Evolutionary conservation across 2,113 vertebrate genomes (phyloP).

Genomic region (Ivindomyrus marchei): DNA sequence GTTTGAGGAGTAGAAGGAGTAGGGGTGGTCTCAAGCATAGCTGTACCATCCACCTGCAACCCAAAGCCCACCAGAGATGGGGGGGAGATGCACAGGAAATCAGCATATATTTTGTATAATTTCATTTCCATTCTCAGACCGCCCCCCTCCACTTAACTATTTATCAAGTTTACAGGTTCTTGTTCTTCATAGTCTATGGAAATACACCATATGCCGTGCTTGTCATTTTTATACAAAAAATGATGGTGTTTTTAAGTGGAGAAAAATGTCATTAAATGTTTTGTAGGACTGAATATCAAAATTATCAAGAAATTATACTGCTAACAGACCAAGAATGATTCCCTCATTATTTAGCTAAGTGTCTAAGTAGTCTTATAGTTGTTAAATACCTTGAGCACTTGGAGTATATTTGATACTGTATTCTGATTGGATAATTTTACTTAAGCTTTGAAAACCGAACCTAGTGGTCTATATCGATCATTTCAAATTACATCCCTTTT

Average conservation of each 20-base stretch:
- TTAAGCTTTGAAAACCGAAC: neutral
- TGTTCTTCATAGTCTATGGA: neutral
- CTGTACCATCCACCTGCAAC: neutral
- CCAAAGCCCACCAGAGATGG: neutral
- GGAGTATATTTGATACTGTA: neutral
- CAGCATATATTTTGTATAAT: neutral
- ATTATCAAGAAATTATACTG: neutral
- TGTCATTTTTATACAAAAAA: conserved; percentile 1
- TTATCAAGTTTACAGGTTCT: neutral
- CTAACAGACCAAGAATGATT: neutral
- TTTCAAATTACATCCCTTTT: neutral
- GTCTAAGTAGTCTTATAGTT: neutral
- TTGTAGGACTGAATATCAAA: neutral
- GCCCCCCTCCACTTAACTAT: neutral
- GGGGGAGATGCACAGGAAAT: conserved; percentile 7
- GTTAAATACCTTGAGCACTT: neutral
- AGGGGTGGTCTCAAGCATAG: neutral
- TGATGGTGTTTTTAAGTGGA: neutral
- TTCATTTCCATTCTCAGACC: neutral
- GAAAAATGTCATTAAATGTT: neutral
- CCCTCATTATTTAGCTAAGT: neutral
- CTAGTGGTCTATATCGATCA: neutral
- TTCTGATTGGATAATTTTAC: neutral
- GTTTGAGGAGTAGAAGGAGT: conserved; percentile 11
- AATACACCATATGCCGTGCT: neutral